phyloP scores from a whole-genome alignment of 2,113 vertebrate genomes.

The Ahaetulla prasina region DNA sequence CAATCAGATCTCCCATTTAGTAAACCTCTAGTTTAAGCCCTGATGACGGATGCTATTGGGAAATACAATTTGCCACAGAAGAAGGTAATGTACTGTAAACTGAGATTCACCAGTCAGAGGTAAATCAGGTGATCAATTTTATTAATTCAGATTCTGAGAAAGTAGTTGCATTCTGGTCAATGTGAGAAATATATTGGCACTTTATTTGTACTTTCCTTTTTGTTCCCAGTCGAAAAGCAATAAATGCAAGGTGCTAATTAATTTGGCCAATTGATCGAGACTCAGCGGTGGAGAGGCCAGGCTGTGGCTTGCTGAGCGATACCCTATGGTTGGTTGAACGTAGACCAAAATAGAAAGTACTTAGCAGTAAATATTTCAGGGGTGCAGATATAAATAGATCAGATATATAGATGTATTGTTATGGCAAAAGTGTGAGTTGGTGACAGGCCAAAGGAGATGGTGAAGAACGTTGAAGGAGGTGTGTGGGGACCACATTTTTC shows the following conservation, averaged over 20 bases:
- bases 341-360: slow-evolving; percentile 62
- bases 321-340: slow-evolving; percentile 40
- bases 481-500: background rate
- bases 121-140: slow-evolving; percentile 47
- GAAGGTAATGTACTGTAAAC: background rate
- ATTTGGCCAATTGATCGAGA: slow-evolving; percentile 62
- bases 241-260: slow-evolving; percentile 58
- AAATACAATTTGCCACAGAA: background rate
- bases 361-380: slow-evolving; percentile 52
- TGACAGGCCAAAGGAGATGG: background rate
- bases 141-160: slow-evolving; percentile 56
- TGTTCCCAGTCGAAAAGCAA: background rate
- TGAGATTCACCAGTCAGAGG: background rate
- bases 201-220: background rate
- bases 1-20: background rate
- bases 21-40: background rate
- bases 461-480: background rate
- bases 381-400: slow-evolving; percentile 44
- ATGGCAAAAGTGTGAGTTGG: background rate
- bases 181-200: slow-evolving; percentile 36
- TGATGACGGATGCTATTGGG: no score
- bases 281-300: slow-evolving; percentile 44
- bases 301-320: slow-evolving; percentile 34
- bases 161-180: slow-evolving; percentile 48
- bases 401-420: background rate